Evolutionary conservation across 2,797 vertebrate species (phyloP).

Genomic region (Melanotaenia trifasciata): DNA sequence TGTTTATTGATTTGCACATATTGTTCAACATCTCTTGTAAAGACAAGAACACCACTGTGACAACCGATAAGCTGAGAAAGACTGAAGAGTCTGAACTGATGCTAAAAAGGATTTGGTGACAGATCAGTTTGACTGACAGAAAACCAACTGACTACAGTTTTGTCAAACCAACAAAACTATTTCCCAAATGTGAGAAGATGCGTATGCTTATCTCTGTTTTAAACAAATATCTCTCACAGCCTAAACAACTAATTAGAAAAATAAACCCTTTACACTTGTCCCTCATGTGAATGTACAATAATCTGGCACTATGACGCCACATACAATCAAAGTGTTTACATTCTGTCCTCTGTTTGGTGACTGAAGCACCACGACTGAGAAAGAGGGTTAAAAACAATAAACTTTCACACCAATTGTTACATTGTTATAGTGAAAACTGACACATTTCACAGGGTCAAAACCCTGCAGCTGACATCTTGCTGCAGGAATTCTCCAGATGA

Average conservation of each 20-base stretch:
- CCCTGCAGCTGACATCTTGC: constrained; percentile 30
- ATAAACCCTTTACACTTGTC: not conserved
- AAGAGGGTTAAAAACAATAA: constrained; percentile 48
- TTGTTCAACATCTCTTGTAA: constrained; percentile 5
- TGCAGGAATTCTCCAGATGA: constrained; percentile 31
- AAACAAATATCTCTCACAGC: not conserved
- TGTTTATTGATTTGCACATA: constrained; percentile 28
- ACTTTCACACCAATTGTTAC: constrained; percentile 33
- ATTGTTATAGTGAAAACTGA: constrained; percentile 24
- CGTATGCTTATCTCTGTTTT: not conserved
- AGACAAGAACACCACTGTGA: constrained; percentile 22
- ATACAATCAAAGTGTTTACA: constrained; percentile 33
- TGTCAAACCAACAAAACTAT: not conserved
- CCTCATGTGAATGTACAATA: constrained; percentile 6
- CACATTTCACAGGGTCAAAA: constrained; percentile 40
- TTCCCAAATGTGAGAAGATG: not conserved
- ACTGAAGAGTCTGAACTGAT: constrained; percentile 4
- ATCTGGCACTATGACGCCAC: constrained; percentile 8
- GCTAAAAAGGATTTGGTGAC: constrained; percentile 8
- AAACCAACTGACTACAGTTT: constrained; percentile 14
- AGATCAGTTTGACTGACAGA: constrained; percentile 7
- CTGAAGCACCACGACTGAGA: constrained; percentile 27
- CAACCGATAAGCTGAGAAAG: constrained; percentile 29
- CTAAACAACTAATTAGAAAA: not conserved
- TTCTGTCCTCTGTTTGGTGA: constrained; percentile 12